These are phyloP conservation scores for Mimas tiliae DNA, from an alignment of 2,888 invertebrate genomes.

Conservation along the genomic window DNA sequence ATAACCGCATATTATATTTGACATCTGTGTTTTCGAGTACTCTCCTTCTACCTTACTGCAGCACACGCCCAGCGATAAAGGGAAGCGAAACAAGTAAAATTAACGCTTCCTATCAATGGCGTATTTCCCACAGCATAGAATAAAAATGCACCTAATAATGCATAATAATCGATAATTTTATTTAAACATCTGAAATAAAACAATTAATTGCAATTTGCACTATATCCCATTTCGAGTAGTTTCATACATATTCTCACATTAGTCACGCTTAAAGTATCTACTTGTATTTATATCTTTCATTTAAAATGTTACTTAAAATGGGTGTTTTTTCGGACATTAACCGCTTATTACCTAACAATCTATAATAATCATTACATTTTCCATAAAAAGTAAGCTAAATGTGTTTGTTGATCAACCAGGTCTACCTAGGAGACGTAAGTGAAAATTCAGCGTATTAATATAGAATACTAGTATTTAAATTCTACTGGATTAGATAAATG, in stretches of 20 bases:
- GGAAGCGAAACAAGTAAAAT: too few relatives aligned
- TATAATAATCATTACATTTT: not conserved
- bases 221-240: not conserved
- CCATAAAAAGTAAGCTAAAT: not conserved
- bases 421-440: constrained; percentile 55
- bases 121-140: too few relatives aligned
- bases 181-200: too few relatives aligned
- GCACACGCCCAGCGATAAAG: too few relatives aligned
- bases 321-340: not conserved
- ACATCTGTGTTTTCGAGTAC: too few relatives aligned
- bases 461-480: not conserved
- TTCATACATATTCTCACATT: not conserved
- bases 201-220: not conserved
- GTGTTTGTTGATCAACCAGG: constrained; percentile 50
- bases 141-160: too few relatives aligned
- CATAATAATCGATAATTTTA: too few relatives aligned
- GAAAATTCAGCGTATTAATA: not conserved
- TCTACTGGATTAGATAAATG: too few relatives aligned
- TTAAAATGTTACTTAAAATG: not conserved
- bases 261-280: not conserved
- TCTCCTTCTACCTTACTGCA: too few relatives aligned
- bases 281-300: not conserved
- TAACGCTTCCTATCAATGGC: too few relatives aligned
- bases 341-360: not conserved
- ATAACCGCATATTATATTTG: too few relatives aligned